Evolutionary conservation across 2,113 vertebrate genomes (phyloP), one percentile per base, ranked within the genome.

Genomic region (Oriolus oriolus): DNA sequence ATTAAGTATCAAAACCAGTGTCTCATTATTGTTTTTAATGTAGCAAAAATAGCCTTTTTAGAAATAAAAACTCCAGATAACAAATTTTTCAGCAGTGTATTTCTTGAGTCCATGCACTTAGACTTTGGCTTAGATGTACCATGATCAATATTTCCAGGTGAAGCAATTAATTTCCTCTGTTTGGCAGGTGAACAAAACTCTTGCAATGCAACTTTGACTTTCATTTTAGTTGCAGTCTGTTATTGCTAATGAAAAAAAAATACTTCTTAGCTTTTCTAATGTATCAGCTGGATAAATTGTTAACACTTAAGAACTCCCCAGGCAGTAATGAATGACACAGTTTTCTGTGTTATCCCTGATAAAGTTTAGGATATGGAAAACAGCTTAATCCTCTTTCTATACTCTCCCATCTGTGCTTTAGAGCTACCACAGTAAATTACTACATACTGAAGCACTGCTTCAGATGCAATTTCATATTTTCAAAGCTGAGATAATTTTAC

Each of bases 311-410:
- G 93, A 98, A 96, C 75, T 97, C 91, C 90, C 70, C 77, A 89
- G 88, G 79, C 90, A 96, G 75, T 95, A 96, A 97, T 95, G 96
- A 98, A 97, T 97, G 95, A 96, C 96, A 95, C 75, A 96, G 92
- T 97, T 98, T 97, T 97, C 96, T 96, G 87, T 96, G 96, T 97
- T 97, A 97, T 97, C 93, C 96, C 90, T 90, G 95, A 97, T 96
- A 95, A 97, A 94, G 90, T 90, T 96, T 88, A 96, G 96, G 96
- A 96, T 97, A 96, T 79, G 73, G 90, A 97, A 97, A 97, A 87
- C 91, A 93, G 95, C 94, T 95, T 98, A 98, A 97, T 98, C 96
- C 93, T 97, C 90, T 96, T 97, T 96, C 91, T 90, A 22, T 94
- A 89, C 84, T 89, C 79, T 95, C 92, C 92, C 96, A 97, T 95